Conservation (phyloP, 2,113 vertebrate genomes). For the Xerus inauris region DNA sequence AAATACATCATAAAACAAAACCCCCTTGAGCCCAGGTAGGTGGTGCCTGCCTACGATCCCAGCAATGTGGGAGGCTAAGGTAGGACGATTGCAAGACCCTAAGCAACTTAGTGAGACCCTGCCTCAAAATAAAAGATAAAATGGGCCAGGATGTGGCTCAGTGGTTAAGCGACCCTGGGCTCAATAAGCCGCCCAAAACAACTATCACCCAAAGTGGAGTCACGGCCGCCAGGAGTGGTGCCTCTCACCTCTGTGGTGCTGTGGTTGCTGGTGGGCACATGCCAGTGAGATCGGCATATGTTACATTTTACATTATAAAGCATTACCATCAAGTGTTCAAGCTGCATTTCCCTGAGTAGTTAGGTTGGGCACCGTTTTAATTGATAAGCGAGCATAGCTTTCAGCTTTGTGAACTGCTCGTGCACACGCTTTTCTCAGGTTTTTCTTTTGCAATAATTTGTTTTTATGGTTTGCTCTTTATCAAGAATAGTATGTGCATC, state of each 20-base stretch:
- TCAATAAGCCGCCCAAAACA: too few species aligned
- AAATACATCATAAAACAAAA: neutral
- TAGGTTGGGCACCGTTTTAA: neutral
- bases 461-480: neutral
- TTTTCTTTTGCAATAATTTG: neutral
- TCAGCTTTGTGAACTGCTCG: neutral
- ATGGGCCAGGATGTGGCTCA: neutral
- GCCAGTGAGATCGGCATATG: too few species aligned
- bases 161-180: neutral
- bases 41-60: neutral
- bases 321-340: neutral
- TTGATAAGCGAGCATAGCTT: neutral
- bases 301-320: too few species aligned
- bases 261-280: too few species aligned
- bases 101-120: neutral
- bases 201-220: too few species aligned
- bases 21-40: neutral
- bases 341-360: neutral
- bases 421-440: neutral
- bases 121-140: neutral
- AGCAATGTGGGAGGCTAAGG: neutral
- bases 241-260: too few species aligned
- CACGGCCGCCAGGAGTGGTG: too few species aligned
- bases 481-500: neutral
- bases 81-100: neutral